Evolutionary conservation across 2,113 vertebrate species (phyloP).

Genomic region (Engystomops pustulosus): DNA sequence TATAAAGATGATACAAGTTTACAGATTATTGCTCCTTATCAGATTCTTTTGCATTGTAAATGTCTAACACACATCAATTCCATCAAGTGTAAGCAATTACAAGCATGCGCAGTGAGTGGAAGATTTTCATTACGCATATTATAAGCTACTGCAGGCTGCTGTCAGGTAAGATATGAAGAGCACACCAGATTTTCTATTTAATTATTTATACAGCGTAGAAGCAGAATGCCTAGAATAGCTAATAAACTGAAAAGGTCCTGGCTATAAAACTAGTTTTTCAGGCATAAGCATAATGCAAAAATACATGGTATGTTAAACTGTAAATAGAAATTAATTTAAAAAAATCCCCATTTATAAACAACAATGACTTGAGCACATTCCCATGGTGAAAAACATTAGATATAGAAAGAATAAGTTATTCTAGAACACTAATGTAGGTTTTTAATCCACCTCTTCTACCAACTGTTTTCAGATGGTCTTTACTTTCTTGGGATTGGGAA

Average conservation of each 20-base stretch:
- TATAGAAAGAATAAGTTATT: too few species aligned
- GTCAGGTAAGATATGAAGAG: constrained; percentile 35
- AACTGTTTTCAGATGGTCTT: too few species aligned
- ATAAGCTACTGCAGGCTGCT: constrained; percentile 1
- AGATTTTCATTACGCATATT: constrained; percentile 45
- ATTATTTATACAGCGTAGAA: constrained; percentile 47
- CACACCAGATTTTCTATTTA: constrained; percentile 47
- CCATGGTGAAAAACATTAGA: too few species aligned
- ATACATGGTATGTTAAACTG: not conserved
- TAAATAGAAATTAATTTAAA: not conserved
- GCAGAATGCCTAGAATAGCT: constrained; percentile 34
- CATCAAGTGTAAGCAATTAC: not conserved
- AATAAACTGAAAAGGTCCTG: constrained; percentile 4
- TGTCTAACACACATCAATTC: not conserved
- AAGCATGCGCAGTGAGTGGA: not conserved
- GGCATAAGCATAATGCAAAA: not conserved
- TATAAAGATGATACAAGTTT: not conserved
- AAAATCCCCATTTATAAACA: too few species aligned
- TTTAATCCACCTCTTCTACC: too few species aligned
- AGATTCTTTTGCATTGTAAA: not conserved
- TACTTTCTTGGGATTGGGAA: too few species aligned
- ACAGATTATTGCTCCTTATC: too few species aligned
- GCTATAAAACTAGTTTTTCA: not conserved
- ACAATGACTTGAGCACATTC: too few species aligned
- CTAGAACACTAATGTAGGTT: too few species aligned